phyloP scores from a whole-genome alignment of 2,888 invertebrate genomes.

The Oscheius sp. region DNA sequence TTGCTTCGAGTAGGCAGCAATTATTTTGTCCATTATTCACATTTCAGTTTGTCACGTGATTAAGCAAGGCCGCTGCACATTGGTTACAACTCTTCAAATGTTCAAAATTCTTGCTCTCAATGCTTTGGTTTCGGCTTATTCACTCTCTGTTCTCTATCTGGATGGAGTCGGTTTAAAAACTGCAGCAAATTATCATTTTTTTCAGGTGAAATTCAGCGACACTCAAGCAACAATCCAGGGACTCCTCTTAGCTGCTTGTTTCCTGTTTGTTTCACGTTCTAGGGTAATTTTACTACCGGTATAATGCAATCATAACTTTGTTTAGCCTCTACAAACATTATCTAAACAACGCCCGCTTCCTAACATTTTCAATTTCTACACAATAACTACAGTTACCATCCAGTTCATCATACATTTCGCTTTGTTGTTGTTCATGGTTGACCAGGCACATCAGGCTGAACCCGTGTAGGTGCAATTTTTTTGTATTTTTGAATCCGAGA shows the following conservation, averaged over 20 bases:
- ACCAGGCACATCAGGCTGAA: slow-evolving; percentile 73
- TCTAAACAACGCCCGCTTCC: slow-evolving; percentile 94
- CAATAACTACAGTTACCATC: slow-evolving; percentile 90
- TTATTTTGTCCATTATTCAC: too few species aligned
- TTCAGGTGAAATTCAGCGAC: slow-evolving; percentile 82
- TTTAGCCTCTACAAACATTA: slow-evolving; percentile 86
- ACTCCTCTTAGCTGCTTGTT: slow-evolving; percentile 92
- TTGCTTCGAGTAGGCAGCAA: slow-evolving; percentile 86
- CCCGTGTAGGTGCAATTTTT: slow-evolving; percentile 44
- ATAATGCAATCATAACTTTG: background rate
- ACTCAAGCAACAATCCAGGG: slow-evolving; percentile 97
- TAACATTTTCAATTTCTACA: slow-evolving; percentile 98
- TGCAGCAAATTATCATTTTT: background rate
- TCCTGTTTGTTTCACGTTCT: slow-evolving; percentile 96
- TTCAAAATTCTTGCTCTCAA: slow-evolving; percentile 99
- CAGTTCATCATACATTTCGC: slow-evolving; percentile 95
- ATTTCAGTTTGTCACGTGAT: slow-evolving; percentile 95
- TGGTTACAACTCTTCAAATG: slow-evolving; percentile 99
- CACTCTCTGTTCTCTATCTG: slow-evolving; percentile 93
- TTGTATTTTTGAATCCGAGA: background rate
- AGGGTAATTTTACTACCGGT: slow-evolving; percentile 80
- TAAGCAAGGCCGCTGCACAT: slow-evolving; percentile 97
- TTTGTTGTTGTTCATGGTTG: slow-evolving; percentile 88
- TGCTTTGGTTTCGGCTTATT: slow-evolving; percentile 95
- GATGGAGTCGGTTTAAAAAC: slow-evolving; percentile 79